Base-by-base conservation (phyloP, 2,797 vertebrate genomes). In the Gobionotothen gibberifrons region DNA sequence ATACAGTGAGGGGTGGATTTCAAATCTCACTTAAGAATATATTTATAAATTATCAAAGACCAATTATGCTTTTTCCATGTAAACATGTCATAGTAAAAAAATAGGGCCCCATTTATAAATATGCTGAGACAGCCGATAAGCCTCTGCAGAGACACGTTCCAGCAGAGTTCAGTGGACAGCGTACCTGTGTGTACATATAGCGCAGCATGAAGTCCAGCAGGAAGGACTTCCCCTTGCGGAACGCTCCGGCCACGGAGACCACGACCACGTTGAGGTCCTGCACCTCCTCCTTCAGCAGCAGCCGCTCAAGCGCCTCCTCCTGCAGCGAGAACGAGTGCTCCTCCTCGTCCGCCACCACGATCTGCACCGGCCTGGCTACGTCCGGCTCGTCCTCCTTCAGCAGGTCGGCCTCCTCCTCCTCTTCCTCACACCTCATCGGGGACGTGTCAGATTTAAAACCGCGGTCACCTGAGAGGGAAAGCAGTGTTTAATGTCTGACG, bases 181-280 rank as follows among this genome's bases (percentile, higher is more conserved):
- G 8, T 78, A 94, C 93, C 93, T 93, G 88, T 64, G 62, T 86
- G 80, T 93, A 96, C 97, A 99, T 98, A 91, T 96, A 99, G 77
- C 93, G 92, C 83, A 99, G 95, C 97, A 99, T 98, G 93, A 98
- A 98, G 91, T 99, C 97, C 90, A 99, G 94, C 29, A 98, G 94
- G 92, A 98, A 99, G 60, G 97, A 98, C 95, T 99, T 99, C 81
- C 97, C 97, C 94, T 99, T 99, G 63, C 97, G 96, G 87, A 99
- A 99, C 66, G 97, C 97, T 80, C 97, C 97, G 54, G 97, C 97
- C 82, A 99, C 97, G 32, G 97, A 98, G 46, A 90, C 86, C 0
- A 89, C 83, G 2, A 84, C 80, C 75, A 89, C 96, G 17, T 97
- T 94, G 72, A 98, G 95, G 90, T 99, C 97, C 82, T 94, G 95